Percentiles rank a stretch among this genome's conserved stretches.
Conservation (phyloP, 2,797 vertebrate species). For the Hephaestus fuliginosus region DNA sequence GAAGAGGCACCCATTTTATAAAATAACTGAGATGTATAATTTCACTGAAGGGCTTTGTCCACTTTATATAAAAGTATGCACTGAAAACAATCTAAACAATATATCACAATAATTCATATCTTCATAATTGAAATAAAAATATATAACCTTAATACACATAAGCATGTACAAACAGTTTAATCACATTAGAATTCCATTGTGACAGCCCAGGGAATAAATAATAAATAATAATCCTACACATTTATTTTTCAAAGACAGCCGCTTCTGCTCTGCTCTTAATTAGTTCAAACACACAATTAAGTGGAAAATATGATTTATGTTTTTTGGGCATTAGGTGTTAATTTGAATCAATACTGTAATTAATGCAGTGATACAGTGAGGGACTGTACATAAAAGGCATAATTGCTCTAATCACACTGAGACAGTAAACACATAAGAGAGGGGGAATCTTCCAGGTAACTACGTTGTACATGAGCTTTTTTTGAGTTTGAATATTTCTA, state of each 20-base stretch:
- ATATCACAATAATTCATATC: conserved; percentile 17
- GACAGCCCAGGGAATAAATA: conserved; percentile 80
- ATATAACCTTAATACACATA: conserved; percentile 39
- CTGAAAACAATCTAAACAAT: conserved; percentile 29
- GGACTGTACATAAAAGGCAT: conserved; percentile 65
- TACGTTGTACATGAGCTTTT: background rate
- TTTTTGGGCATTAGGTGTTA: conserved; percentile 79
- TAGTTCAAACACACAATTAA: conserved; percentile 80
- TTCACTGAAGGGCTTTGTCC: conserved; percentile 53
- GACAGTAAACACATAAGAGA: conserved; percentile 61
- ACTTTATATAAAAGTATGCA: conserved; percentile 33
- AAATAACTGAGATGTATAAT: conserved; percentile 31
- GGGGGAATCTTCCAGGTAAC: conserved; percentile 42
- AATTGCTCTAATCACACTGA: conserved; percentile 73
- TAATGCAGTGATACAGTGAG: conserved; percentile 71
- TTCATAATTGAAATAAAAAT: conserved; percentile 38
- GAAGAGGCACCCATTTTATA: conserved; percentile 49
- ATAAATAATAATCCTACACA: conserved; percentile 74
- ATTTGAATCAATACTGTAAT: conserved; percentile 80
- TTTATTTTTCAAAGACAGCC: conserved; percentile 77
- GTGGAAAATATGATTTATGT: conserved; percentile 78
- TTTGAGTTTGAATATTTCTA: background rate
- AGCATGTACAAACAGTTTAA: conserved; percentile 69
- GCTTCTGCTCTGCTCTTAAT: conserved; percentile 66
- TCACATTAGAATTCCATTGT: conserved; percentile 64